These are phyloP conservation scores for Wiebesia pumilae DNA, from an alignment of 1,140 invertebrate species.

Conservation along the genomic window DNA sequence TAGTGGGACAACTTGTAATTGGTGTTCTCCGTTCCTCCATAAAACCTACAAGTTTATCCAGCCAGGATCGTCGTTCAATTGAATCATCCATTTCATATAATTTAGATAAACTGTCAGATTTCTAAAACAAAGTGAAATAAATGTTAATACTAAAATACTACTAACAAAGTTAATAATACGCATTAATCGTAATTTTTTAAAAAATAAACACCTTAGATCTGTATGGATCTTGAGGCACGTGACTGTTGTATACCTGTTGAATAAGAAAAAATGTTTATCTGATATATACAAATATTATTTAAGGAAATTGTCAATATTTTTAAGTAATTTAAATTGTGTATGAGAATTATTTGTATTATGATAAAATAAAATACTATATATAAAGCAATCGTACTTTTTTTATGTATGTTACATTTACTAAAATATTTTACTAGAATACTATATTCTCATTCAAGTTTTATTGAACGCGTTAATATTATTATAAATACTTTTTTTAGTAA, in stretches of 20 bases:
- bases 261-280: constrained; percentile 53
- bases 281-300: not conserved
- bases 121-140: constrained; percentile 76
- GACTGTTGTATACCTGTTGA: constrained; percentile 93
- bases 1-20: constrained; percentile 95
- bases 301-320: not conserved
- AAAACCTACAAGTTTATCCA: constrained; percentile 93
- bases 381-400: too few species aligned
- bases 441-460: too few species aligned
- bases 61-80: constrained; percentile 90
- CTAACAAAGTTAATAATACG: not conserved
- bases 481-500: too few species aligned
- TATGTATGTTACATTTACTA: too few species aligned
- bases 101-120: constrained; percentile 92
- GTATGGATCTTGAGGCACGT: constrained; percentile 91
- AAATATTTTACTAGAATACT: too few species aligned
- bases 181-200: not conserved
- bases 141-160: not conserved
- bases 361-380: too few species aligned
- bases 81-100: constrained; percentile 98
- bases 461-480: too few species aligned
- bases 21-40: constrained; percentile 95
- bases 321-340: not conserved
- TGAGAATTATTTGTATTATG: too few species aligned
- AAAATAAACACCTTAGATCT: constrained; percentile 81